Evolutionary conservation across 2,888 invertebrate species (phyloP), one percentile per base, ranked within the genome.

Genomic region (Dastarcus helophoroides): DNA sequence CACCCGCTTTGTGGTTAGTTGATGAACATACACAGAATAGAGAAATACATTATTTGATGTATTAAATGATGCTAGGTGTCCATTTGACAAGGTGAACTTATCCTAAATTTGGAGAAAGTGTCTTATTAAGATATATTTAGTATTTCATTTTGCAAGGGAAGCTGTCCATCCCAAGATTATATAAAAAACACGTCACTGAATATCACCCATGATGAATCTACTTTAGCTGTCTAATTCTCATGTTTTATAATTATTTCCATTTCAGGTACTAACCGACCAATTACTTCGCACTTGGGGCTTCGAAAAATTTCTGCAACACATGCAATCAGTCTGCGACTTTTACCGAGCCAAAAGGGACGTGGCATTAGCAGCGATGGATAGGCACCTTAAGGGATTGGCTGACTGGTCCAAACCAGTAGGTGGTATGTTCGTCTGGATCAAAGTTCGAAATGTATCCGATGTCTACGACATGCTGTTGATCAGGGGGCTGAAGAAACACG

Each of bases 371-470:
- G 67, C 76, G 1, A 70, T 78, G 40, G 62, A 69, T 3, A 70
- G 69, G 47, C 67, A 76, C 52, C 58, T 77, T 11, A 45, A 54
- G 64, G 74, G 71, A 26, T 52, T 81, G 3, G 76, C 73, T 2
- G 74, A 76, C 33, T 83, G 79, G 71, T 50, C 59, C 1, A 51
- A 67, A 13, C 85, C 86, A 0, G 55, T 62, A 3, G 83, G 79
- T 2, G 85, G 85, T 0, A 75, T 85, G 67, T 85, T 84, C 58
- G 65, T 83, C 21, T 86, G 85, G 85, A 62, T 83, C 28, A 70
- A 73, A 45, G 71, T 83, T 0, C 62, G 61, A 3, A 76, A 71
- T 1, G 67, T 85, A 0, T 60, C 68, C 2, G 82, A 85, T 50
- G 78, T 82, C 2, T 75, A 75, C 55, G 70, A 76, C 33, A 73